phyloP scores from a whole-genome alignment of 2,113 vertebrate species.

The Salvelinus fontinalis region DNA sequence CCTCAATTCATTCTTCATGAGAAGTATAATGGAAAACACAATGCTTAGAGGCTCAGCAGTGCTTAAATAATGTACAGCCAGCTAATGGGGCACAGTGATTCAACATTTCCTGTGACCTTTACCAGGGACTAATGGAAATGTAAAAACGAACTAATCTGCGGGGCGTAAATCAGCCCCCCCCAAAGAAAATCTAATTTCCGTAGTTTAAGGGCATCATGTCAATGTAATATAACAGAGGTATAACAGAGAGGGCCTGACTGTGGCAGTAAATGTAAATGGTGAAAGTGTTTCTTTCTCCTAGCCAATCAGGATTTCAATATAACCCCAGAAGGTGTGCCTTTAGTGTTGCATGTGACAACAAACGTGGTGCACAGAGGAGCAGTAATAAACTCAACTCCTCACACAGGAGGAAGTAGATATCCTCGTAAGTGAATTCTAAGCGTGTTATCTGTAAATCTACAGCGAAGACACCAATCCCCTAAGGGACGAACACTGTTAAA shows the following conservation, averaged over 20 bases:
- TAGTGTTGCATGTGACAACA: too few species aligned
- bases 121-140: constrained; percentile 3
- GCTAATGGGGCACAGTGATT: constrained; percentile 12
- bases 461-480: too few species aligned
- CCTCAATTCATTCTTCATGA: constrained; percentile 1
- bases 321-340: too few species aligned
- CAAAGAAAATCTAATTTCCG: not conserved
- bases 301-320: not conserved
- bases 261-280: not conserved
- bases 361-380: too few species aligned
- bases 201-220: not conserved
- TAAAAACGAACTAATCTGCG: not conserved
- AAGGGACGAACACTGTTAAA: too few species aligned
- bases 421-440: too few species aligned
- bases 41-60: not conserved
- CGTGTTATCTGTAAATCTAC: too few species aligned
- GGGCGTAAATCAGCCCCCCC: not conserved
- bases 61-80: constrained; percentile 13
- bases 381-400: too few species aligned
- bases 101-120: constrained; percentile 18
- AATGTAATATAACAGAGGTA: not conserved
- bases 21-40: constrained; percentile 3
- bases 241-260: not conserved
- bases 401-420: too few species aligned
- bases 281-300: not conserved